Percentiles rank a stretch among this genome's conserved stretches.
Conservation (phyloP, 53 echinoderm and acorn worm genomes). For the Henricia sp. region DNA sequence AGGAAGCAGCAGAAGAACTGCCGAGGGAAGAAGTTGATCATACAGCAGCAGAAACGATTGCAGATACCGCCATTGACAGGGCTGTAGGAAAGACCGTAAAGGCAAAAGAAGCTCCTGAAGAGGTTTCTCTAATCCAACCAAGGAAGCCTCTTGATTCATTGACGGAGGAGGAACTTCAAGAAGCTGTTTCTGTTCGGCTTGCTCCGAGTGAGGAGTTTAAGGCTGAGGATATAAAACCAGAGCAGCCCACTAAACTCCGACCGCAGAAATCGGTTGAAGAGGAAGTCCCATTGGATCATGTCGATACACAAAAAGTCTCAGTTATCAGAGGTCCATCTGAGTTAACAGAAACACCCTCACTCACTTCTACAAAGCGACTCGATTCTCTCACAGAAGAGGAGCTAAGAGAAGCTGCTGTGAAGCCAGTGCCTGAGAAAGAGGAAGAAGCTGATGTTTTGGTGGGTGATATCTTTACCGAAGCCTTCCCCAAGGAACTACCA, state of each 20-base stretch:
- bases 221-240: constrained; percentile 30
- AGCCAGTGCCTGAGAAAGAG: constrained; percentile 35
- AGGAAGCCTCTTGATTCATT: constrained; percentile 63
- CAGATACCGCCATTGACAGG: constrained; percentile 29
- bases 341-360: constrained; percentile 4
- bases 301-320: constrained; percentile 30
- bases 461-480: constrained; percentile 11
- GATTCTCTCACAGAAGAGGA: constrained; percentile 28
- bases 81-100: constrained; percentile 41
- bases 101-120: constrained; percentile 66
- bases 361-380: constrained; percentile 23
- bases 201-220: constrained; percentile 45
- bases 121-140: constrained; percentile 56
- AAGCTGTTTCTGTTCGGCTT: constrained; percentile 55
- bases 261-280: constrained; percentile 42
- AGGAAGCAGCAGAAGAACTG: constrained; percentile 25
- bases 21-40: constrained; percentile 17
- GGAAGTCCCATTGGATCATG: constrained; percentile 41
- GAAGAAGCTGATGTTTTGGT: constrained; percentile 12
- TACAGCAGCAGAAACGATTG: constrained; percentile 30
- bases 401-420: constrained; percentile 28
- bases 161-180: constrained; percentile 74
- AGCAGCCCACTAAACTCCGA: constrained; percentile 38
- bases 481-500: constrained; percentile 25
- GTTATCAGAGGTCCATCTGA: constrained; percentile 47